Evolutionary conservation across 2,888 invertebrate species (phyloP).

Genomic region (Euzophera pinguis): DNA sequence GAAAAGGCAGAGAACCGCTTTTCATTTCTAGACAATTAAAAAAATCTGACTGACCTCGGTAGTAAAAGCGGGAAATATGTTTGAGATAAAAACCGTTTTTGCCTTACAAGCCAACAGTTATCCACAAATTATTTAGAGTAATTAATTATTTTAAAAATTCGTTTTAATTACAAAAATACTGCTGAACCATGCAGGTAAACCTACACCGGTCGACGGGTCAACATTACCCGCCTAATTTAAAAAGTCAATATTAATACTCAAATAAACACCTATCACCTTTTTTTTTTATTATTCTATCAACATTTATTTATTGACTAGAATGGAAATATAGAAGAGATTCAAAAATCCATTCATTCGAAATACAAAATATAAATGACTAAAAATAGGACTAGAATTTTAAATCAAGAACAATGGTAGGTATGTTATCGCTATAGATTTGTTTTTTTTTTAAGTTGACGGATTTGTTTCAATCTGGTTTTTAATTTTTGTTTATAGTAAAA

Average conservation of each 20-base stretch:
- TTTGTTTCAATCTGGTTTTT: neutral
- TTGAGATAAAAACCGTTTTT: neutral
- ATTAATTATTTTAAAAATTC: conserved; percentile 20
- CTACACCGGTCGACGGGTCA: conserved; percentile 34
- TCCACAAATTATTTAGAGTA: neutral
- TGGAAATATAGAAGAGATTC: conserved; percentile 18
- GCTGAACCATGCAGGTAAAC: conserved; percentile 48
- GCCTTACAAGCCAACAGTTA: neutral
- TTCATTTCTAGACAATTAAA: too few species aligned
- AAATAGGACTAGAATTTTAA: conserved; percentile 7
- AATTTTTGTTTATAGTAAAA: too few species aligned
- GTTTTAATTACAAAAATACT: conserved; percentile 51
- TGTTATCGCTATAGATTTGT: neutral
- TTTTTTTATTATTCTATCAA: conserved; percentile 42
- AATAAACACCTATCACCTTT: conserved; percentile 62
- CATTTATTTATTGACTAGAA: conserved; percentile 34
- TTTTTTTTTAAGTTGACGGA: neutral
- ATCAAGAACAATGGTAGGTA: neutral
- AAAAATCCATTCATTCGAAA: neutral
- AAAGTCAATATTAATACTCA: conserved; percentile 24
- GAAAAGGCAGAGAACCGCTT: too few species aligned
- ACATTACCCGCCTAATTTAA: conserved; percentile 24
- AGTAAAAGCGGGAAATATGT: too few species aligned
- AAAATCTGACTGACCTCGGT: too few species aligned
- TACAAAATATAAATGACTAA: conserved; percentile 2